Percentiles rank a stretch among this genome's conserved stretches.
phyloP scores from a whole-genome alignment of 2,797 vertebrate species.

The Anisognathus igniventris region DNA sequence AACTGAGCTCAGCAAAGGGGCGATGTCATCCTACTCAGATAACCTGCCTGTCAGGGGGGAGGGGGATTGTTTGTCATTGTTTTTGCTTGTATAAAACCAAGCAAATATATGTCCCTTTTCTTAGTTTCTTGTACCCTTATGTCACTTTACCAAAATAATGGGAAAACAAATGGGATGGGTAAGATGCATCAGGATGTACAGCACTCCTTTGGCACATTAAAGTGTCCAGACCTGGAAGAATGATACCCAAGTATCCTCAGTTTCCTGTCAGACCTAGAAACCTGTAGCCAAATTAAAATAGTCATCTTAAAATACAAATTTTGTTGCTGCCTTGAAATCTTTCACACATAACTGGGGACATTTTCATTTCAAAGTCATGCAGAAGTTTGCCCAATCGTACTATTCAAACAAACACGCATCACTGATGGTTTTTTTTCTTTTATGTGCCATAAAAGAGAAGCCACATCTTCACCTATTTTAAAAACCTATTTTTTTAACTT shows the following conservation, averaged over 20 bases:
- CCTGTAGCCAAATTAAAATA: background rate
- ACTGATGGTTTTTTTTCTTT: background rate
- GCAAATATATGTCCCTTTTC: background rate
- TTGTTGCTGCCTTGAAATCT: background rate
- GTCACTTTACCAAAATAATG: background rate
- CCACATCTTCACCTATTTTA: background rate
- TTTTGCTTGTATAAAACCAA: background rate
- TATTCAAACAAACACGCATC: background rate
- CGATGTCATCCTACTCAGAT: fast-evolving
- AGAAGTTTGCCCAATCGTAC: background rate
- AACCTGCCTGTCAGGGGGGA: fast-evolving
- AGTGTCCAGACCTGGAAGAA: background rate
- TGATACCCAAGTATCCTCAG: background rate
- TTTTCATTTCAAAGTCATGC: background rate
- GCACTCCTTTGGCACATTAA: background rate
- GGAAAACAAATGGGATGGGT: background rate
- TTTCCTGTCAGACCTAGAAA: background rate
- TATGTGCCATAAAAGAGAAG: background rate
- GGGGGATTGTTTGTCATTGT: too few relatives aligned
- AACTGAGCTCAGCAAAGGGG: background rate
- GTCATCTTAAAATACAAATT: background rate
- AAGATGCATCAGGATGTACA: background rate
- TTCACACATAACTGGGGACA: background rate
- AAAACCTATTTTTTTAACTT: background rate
- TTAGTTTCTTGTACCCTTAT: background rate